Percentiles rank a stretch among this genome's conserved stretches.
phyloP scores from a whole-genome alignment of 2,797 vertebrate species.

The Hozukius guyotensis region DNA sequence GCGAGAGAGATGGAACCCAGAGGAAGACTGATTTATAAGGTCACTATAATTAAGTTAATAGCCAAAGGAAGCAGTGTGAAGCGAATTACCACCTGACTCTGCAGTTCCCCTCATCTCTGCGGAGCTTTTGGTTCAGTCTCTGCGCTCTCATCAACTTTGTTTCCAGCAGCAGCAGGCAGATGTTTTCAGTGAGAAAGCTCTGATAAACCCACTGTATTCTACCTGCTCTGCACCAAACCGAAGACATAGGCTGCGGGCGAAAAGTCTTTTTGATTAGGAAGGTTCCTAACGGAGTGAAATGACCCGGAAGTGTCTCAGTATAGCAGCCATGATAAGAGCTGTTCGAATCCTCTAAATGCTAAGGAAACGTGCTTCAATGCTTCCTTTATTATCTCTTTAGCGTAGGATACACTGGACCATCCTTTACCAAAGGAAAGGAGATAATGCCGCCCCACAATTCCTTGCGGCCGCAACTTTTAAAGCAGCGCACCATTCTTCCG shows the following conservation, averaged over 20 bases:
- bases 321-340: no score
- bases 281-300: no score
- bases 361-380: no score
- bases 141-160: neutral
- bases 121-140: neutral
- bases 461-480: rapidly evolving
- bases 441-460: no score
- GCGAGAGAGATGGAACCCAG: conserved; percentile 34
- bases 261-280: no score
- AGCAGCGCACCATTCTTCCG: no score
- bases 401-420: no score
- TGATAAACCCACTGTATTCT: neutral
- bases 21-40: conserved; percentile 50
- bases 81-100: neutral
- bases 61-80: conserved; percentile 33
- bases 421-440: no score
- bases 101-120: neutral
- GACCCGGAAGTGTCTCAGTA: rapidly evolving
- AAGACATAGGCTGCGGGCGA: no score
- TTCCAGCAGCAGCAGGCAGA: conserved; percentile 1
- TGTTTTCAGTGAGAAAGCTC: neutral
- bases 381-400: no score
- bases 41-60: conserved; percentile 52
- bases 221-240: neutral
- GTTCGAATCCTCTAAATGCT: no score